Evolutionary conservation across 1,140 invertebrate genomes (phyloP), one percentile per base, ranked within the genome.

Genomic region (Drosophila kohkoa): DNA sequence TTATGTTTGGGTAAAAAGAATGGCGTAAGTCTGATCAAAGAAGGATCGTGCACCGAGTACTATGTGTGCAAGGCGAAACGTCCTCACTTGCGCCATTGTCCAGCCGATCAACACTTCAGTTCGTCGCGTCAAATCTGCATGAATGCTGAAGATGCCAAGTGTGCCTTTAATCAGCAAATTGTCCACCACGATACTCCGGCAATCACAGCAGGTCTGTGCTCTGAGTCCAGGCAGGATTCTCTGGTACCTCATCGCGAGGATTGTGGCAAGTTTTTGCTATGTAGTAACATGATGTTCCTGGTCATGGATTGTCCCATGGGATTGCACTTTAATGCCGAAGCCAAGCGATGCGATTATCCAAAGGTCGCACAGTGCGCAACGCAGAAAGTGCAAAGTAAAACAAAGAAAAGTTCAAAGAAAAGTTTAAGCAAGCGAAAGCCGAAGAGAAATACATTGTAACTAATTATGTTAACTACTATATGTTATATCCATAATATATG

Each of bases 281-380:
- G 90, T 59, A 76, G 71, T 52, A 86, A 89, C 6, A 75, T 67
- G 77, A 73, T 86, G 71, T 79, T 82, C 35, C 38, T 88, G 30
- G 75, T 77, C 10, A 89, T 92, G 79, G 69, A 82, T 54, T 92
- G 90, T 54, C 90, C 90, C 5, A n/a, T 10, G 11, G 90, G 90
- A 2, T 57, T 91, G 32, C 90, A 92, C 57, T 92, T 91, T n/a
- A 89, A 82, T 73, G 45, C 54, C 4, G 54, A 75, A 0, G 45
- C 66, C 1, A 65, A 65, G 0, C 90, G 87, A 2, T 92, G 90
- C 41, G 90, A 92, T 32, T 92, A 92, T 67, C 83, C 90, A 3
- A 79, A 76, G 25, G 55, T 90, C 3, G 83, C 90, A 0, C 70
- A 89, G 20, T 92, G 90, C n/a, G 64, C 70, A 11, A n/a, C 63